Evolutionary conservation across 2,888 invertebrate species (phyloP).

Genomic region (Thereva unica): DNA sequence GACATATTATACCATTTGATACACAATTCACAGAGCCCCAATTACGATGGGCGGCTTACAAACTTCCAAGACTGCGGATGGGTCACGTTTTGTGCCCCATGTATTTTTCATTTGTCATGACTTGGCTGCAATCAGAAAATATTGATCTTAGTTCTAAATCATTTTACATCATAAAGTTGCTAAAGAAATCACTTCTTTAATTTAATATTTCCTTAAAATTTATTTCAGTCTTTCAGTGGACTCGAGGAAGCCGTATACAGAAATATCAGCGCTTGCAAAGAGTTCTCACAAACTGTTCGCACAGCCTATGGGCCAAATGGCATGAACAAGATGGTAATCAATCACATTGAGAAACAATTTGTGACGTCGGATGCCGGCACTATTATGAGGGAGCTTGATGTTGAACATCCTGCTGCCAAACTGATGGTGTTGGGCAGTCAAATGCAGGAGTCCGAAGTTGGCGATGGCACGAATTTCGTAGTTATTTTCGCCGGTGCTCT

Average conservation of each 20-base stretch:
- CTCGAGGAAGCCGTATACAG: slow-evolving; percentile 96
- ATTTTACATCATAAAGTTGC: neutral
- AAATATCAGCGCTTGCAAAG: slow-evolving; percentile 95
- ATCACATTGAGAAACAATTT: slow-evolving; percentile 97
- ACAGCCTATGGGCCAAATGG: slow-evolving; percentile 98
- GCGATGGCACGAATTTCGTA: slow-evolving; percentile 98
- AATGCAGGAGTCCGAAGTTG: slow-evolving; percentile 98
- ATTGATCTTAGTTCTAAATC: neutral
- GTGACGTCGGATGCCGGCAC: slow-evolving; percentile 99
- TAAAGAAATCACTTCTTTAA: neutral
- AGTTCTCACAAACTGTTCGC: slow-evolving; percentile 89
- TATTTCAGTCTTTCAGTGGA: slow-evolving; percentile 74
- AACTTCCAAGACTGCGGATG: neutral
- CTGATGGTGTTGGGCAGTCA: slow-evolving; percentile 94
- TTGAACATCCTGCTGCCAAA: slow-evolving; percentile 98
- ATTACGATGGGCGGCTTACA: neutral
- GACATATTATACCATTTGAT: slow-evolving; percentile 1
- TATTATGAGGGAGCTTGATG: slow-evolving; percentile 92
- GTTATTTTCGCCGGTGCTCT: slow-evolving; percentile 92
- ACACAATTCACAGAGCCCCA: neutral
- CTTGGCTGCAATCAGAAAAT: no score
- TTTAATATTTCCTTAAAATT: slow-evolving; percentile 15
- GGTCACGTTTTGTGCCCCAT: neutral
- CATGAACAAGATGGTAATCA: slow-evolving; percentile 99
- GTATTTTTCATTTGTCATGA: no score